Evolutionary conservation across 1,140 invertebrate genomes (phyloP).

Genomic region (Mizuhopecten yessoensis): DNA sequence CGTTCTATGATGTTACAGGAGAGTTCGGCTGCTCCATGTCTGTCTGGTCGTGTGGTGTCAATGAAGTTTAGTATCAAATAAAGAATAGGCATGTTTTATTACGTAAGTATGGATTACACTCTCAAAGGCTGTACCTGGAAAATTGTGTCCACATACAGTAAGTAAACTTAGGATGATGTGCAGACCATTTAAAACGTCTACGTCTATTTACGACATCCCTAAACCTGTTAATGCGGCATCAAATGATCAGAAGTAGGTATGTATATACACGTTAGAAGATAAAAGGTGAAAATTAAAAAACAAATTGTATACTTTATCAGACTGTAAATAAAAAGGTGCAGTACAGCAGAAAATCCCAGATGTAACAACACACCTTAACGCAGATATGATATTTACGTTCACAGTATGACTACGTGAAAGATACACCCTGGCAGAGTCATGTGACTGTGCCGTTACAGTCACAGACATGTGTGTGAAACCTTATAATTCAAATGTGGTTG

Average conservation of each 20-base stretch:
- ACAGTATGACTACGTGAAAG: neutral
- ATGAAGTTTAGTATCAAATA: neutral
- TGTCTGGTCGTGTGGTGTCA: neutral
- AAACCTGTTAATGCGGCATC: neutral
- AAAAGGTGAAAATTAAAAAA: neutral
- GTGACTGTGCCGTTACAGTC: neutral
- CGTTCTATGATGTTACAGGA: neutral
- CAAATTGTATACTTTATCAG: neutral
- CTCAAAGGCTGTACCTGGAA: neutral
- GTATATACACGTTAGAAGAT: neutral
- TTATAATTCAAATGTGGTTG: neutral
- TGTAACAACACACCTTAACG: neutral
- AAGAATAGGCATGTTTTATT: neutral
- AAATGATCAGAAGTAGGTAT: neutral
- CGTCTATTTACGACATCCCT: neutral
- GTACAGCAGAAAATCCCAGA: neutral
- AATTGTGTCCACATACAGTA: neutral
- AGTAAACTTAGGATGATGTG: neutral
- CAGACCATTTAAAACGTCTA: neutral
- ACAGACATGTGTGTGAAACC: neutral
- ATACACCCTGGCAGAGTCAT: neutral
- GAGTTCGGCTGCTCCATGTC: neutral
- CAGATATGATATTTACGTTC: neutral
- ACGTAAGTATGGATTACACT: neutral
- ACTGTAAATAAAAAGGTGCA: neutral